Base-by-base conservation (phyloP, 2,797 vertebrate species). In the Mormyrops attenuatus region DNA sequence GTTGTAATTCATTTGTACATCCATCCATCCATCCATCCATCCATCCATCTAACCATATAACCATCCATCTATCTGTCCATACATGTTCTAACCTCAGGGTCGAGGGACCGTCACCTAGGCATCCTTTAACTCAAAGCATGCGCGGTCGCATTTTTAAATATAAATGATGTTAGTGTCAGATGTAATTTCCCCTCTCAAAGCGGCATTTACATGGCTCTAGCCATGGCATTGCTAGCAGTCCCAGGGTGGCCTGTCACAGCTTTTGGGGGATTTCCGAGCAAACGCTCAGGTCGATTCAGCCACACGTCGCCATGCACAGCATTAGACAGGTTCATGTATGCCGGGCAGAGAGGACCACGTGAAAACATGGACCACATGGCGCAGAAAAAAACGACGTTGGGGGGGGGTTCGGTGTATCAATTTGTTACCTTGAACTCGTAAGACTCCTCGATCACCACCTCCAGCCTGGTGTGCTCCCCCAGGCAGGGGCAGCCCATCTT, bases 401-500 rank as follows among this genome's bases (percentile, higher is more conserved):
- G 22, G 22, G 50, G 60, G 53, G 69, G 84, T 34, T 9, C 30
- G 63, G 47, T 55, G 8, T 50, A 22, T 20, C 90, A 38, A 47
- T 73, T 8, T 77, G 47, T 92, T 94, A 97, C 97, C 96, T 97
- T 97, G 91, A 97, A 97, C 90, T 97, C 97, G 20, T 97, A 97
- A 0, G 97, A 97, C 91, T 97, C 97, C 89, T 97, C 97, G 52
- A 97, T 97, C 87, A 97, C 94, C 88, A 97, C 96, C 91, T 97
- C 97, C 92, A 97, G 94, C 89, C 94, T 96, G 3, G 95, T 95
- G 92, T 97, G 95, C 89, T 97, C 97, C 34, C 97, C 97, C 90
- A 97, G 93, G 89, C 93, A 95, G 1, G 97, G 97, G 52, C 96
- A 97, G 77, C 97, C 97, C 95, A 95, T 97, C 95, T 94, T 96